Evolutionary conservation across 2,797 vertebrate species (phyloP).

Genomic region (Microcaecilia unicolor): DNA sequence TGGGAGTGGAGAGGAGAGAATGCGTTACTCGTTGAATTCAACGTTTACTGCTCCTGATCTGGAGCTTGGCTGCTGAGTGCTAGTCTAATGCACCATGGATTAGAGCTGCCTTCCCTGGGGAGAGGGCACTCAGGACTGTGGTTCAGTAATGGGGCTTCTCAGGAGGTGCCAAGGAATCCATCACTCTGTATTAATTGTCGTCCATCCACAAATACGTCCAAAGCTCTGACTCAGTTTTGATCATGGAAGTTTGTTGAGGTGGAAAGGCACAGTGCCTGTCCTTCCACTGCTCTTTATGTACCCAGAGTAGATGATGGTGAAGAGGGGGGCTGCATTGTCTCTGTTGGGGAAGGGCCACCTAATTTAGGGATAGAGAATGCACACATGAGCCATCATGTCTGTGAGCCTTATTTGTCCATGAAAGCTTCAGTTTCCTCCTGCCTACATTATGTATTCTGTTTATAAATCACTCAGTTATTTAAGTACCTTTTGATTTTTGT

Average conservation of each 20-base stretch:
- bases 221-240: constrained; percentile 20
- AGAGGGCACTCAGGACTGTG: constrained; percentile 25
- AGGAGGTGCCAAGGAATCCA: constrained; percentile 46
- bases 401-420: constrained; percentile 7
- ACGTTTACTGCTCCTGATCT: constrained; percentile 21
- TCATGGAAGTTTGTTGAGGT: constrained; percentile 18
- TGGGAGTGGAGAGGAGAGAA: no score
- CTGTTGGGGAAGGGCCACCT: constrained; percentile 10
- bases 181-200: constrained; percentile 11
- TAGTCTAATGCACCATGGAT: constrained; percentile 9
- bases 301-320: constrained; percentile 3
- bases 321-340: constrained; percentile 12
- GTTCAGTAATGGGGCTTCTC: constrained; percentile 22
- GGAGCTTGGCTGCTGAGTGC: constrained; percentile 27
- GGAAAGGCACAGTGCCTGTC: constrained; percentile 8
- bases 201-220: constrained; percentile 18
- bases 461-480: constrained; percentile 31
- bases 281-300: constrained; percentile 6
- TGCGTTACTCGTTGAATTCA: constrained; percentile 16
- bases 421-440: constrained; percentile 9
- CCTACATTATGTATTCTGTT: constrained; percentile 12
- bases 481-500: constrained; percentile 41
- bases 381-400: constrained; percentile 2
- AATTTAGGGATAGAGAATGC: background rate
- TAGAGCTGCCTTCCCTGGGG: constrained; percentile 7